phyloP scores from a whole-genome alignment of 2,113 vertebrate species.

The Bostrychus sinensis region DNA sequence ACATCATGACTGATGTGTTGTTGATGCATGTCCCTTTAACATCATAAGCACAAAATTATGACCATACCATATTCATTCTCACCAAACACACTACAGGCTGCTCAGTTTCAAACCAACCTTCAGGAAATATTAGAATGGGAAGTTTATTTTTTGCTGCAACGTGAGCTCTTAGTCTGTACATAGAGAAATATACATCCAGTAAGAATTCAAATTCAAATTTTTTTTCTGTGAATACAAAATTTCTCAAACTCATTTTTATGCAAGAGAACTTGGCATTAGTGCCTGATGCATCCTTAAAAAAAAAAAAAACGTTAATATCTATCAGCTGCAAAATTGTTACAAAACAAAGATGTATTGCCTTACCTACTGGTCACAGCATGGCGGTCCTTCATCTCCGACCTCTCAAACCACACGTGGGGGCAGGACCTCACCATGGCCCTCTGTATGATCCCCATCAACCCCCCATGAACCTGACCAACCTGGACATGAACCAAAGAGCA shows the following conservation, averaged over 20 bases:
- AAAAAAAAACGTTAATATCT: no score
- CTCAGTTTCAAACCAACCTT: slow-evolving; percentile 82
- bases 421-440: slow-evolving; percentile 91
- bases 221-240: no score
- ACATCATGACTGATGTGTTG: slow-evolving; percentile 99
- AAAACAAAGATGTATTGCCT: background rate
- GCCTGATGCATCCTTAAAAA: no score
- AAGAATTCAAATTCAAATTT: no score
- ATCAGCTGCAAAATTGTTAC: no score
- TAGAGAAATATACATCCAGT: no score
- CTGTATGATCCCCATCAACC: slow-evolving; percentile 93
- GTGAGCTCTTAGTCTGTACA: slow-evolving; percentile 88
- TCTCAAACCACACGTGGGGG: slow-evolving; percentile 97
- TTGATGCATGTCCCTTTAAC: slow-evolving; percentile 93
- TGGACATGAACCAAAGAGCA: slow-evolving; percentile 44
- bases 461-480: slow-evolving; percentile 94
- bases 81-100: background rate
- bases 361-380: slow-evolving; percentile 85
- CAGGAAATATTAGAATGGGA: slow-evolving; percentile 96
- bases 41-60: background rate
- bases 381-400: slow-evolving; percentile 93
- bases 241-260: no score
- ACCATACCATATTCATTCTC: background rate
- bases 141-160: slow-evolving; percentile 88
- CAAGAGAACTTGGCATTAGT: no score